Base-by-base conservation (phyloP, 2,113 vertebrate species). In the Rhinolophus sinicus region DNA sequence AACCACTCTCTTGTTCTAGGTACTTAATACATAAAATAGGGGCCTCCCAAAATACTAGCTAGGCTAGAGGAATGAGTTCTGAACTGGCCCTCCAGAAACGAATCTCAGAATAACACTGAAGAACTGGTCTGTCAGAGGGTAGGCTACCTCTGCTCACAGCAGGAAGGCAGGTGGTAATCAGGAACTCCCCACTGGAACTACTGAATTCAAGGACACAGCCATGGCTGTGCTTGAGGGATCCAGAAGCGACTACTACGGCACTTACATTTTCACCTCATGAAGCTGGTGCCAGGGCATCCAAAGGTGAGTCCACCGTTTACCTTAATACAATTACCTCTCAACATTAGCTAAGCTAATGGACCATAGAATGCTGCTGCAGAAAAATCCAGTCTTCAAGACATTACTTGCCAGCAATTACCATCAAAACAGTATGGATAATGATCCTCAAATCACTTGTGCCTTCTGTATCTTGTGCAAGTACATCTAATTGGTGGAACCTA, bases 381-480 rank as follows among this genome's bases (percentile, higher is more conserved):
- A 87, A 95, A 95, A 72, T 56, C 64, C 62, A 40, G 26, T 82
- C 62, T 73, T 96, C 26, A 86, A 82, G 13, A 93, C 26, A 93
- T 85, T 40, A 24, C 40, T 92, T 60, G 21, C 40, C 44, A 67
- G 73, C 64, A 96, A 85, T 40, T 92, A 56, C 33, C 69, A 69
- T 87, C 65, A 94, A 92, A 89, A 5, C 47, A 90, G 33, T 21
- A 90, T 38, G 35, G 78, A 93, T 40, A 97, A 88, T 84, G 16
- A 96, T 85, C 52, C n/a, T 86, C 60, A 96, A 83, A 92, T 93
- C 26, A 75, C 10, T 58, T 88, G 40, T 95, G 15, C 44, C 88
- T 92, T 88, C 65, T 90, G 81, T 93, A 81, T 93, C 24, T 90
- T 65, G 65, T 54, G 65, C 91, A 95, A 95, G 30, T 85, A 85